Evolutionary conservation across 2,113 vertebrate genomes (phyloP).

Genomic region (Oenanthe melanoleuca): DNA sequence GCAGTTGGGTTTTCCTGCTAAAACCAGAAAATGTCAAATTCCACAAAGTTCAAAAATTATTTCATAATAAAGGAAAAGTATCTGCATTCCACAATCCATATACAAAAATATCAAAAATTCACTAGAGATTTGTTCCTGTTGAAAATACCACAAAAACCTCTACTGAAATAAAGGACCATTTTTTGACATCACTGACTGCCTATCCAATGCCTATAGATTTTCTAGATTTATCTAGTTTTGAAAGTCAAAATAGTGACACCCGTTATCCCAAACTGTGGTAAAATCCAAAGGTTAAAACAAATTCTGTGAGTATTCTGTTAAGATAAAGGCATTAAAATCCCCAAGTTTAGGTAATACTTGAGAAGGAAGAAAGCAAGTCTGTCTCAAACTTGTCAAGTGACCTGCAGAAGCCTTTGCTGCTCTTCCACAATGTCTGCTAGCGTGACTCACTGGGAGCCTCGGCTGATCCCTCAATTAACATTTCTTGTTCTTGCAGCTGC

Average conservation of each 20-base stretch:
- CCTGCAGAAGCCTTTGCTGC: neutral
- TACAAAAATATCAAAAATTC: neutral
- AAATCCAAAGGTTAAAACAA: neutral
- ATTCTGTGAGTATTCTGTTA: neutral
- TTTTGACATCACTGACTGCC: neutral
- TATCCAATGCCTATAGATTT: neutral
- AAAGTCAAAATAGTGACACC: neutral
- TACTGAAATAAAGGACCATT: neutral
- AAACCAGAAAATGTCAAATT: neutral
- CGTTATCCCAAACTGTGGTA: neutral
- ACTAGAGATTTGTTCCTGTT: neutral
- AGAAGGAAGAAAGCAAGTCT: neutral
- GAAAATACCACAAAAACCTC: neutral
- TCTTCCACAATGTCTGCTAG: neutral
- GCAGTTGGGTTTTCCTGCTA: neutral
- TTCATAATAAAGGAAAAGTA: neutral
- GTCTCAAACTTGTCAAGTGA: neutral
- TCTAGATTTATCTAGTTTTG: neutral
- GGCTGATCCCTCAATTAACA: slow-evolving; percentile 1
- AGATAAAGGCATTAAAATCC: neutral
- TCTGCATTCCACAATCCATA: neutral
- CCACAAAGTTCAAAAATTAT: neutral
- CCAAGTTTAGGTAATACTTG: neutral
- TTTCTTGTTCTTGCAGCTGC: neutral
- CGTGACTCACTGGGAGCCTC: neutral